Conservation (phyloP, 2,113 vertebrate species). For the Actinemys pallida region DNA sequence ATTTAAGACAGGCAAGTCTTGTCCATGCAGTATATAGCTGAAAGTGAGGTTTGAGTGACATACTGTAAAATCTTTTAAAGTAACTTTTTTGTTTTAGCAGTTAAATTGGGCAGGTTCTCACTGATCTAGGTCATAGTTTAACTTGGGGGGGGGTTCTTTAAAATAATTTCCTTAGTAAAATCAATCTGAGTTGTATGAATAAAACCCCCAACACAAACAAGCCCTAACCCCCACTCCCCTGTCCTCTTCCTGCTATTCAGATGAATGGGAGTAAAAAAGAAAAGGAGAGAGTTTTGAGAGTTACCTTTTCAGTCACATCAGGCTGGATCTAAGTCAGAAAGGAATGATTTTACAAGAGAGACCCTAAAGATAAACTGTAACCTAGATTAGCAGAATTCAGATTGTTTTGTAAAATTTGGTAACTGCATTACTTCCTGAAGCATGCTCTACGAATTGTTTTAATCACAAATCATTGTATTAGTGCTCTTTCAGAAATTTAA, state of each 20-base stretch:
- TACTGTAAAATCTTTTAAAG: conserved; percentile 17
- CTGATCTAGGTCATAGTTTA: conserved; percentile 37
- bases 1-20: neutral
- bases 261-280: conserved; percentile 29
- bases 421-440: conserved; percentile 22
- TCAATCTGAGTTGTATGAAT: neutral
- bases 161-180: conserved; percentile 41
- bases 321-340: conserved; percentile 45
- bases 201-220: neutral
- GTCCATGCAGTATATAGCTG: neutral
- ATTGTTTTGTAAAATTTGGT: conserved; percentile 57
- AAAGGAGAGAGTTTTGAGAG: conserved; percentile 30
- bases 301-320: conserved; percentile 24
- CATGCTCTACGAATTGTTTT: conserved; percentile 24
- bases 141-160: conserved; percentile 55
- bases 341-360: conserved; percentile 46
- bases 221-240: neutral
- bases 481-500: conserved; percentile 4
- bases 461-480: neutral
- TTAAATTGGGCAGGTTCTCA: neutral
- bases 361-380: conserved; percentile 73
- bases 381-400: conserved; percentile 72
- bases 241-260: neutral
- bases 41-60: conserved; percentile 27
- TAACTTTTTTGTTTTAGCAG: conserved; percentile 15